Percentiles rank a stretch among this genome's conserved stretches.
phyloP scores from a whole-genome alignment of 2,113 vertebrate species.

The Rhipidura dahli region DNA sequence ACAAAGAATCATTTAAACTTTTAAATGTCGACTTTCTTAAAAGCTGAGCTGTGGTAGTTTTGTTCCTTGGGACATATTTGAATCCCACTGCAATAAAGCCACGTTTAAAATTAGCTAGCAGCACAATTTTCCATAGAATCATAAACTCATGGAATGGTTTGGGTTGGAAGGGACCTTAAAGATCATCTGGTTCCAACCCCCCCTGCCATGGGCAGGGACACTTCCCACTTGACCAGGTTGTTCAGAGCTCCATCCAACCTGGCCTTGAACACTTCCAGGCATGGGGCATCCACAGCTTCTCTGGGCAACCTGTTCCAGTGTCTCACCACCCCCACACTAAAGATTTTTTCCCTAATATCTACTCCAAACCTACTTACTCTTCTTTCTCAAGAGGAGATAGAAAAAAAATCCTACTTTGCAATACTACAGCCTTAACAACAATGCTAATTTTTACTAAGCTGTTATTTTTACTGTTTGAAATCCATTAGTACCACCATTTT shows the following conservation, averaged over 20 bases:
- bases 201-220: neutral
- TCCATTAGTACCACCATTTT: neutral
- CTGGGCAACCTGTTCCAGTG: neutral
- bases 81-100: neutral
- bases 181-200: neutral
- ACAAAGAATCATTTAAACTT: neutral
- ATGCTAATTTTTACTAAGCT: neutral
- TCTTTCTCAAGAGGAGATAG: neutral
- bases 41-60: neutral
- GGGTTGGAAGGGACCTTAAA: neutral
- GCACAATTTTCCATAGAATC: neutral
- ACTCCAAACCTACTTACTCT: neutral
- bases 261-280: neutral
- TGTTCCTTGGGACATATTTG: neutral
- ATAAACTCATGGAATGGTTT: neutral
- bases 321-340: neutral
- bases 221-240: neutral
- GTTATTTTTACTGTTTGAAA: neutral
- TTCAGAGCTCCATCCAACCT: neutral
- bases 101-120: neutral
- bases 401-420: neutral
- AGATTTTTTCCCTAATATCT: neutral
- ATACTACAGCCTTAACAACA: neutral
- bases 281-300: neutral
- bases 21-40: neutral